A percentile compares a stretch with the other conserved stretches of the same genome.
Evolutionary conservation across 1,140 invertebrate species (phyloP).

Genomic region (Lepidostoma basale): DNA sequence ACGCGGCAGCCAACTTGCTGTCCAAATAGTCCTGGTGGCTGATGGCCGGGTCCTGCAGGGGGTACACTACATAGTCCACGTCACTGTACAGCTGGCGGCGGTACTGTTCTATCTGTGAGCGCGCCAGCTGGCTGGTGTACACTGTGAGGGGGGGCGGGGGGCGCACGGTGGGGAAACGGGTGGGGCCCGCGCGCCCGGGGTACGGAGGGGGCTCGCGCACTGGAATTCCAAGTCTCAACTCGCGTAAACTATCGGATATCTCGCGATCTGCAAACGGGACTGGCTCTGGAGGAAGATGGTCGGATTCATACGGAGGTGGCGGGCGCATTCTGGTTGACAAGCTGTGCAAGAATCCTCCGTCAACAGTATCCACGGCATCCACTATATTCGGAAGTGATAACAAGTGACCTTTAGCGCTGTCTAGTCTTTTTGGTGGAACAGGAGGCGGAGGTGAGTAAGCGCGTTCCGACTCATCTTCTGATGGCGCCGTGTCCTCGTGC

Average conservation of each 20-base stretch:
- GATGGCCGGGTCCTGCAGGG: slow-evolving; percentile 83
- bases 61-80: slow-evolving; percentile 89
- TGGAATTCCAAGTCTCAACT: slow-evolving; percentile 37
- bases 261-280: slow-evolving; percentile 26
- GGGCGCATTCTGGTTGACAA: slow-evolving; percentile 22
- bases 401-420: slow-evolving; percentile 58
- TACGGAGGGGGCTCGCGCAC: slow-evolving; percentile 40
- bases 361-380: slow-evolving; percentile 24
- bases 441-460: slow-evolving; percentile 62
- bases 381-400: slow-evolving; percentile 57
- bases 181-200: slow-evolving; percentile 31
- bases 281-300: slow-evolving; percentile 1
- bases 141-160: slow-evolving; percentile 66
- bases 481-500: slow-evolving; percentile 60
- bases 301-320: slow-evolving; percentile 32
- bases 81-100: slow-evolving; percentile 87
- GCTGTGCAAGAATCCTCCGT: slow-evolving; percentile 3
- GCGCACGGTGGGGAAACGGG: slow-evolving; percentile 49
- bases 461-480: slow-evolving; percentile 56
- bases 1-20: slow-evolving; percentile 73
- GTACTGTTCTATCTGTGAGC: slow-evolving; percentile 81
- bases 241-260: slow-evolving; percentile 34
- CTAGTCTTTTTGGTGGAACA: slow-evolving; percentile 68
- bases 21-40: slow-evolving; percentile 90
- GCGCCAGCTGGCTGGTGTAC: slow-evolving; percentile 71